These are phyloP conservation scores for Nyctalus aviator DNA, from an alignment of 2,797 vertebrate species.

Conservation along the genomic window DNA sequence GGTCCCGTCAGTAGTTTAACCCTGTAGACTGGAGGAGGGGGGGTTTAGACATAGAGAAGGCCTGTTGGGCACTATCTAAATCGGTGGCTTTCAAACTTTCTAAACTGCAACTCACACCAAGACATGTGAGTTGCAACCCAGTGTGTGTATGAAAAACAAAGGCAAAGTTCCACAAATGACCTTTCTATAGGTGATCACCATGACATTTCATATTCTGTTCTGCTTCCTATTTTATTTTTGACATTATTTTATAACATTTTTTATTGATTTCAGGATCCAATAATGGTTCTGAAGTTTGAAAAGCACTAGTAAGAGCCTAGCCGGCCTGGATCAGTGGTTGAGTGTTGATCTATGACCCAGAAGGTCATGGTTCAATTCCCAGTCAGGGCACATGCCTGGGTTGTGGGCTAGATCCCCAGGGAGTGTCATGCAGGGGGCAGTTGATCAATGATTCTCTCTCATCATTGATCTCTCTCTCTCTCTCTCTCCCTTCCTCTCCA, in stretches of 20 bases:
- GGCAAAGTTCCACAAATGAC: background rate
- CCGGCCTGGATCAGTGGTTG: too few relatives aligned
- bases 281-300: background rate
- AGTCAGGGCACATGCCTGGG: too few relatives aligned
- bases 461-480: too few relatives aligned
- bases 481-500: too few relatives aligned
- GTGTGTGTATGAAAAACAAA: background rate
- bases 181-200: background rate
- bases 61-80: background rate
- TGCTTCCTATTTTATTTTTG: background rate
- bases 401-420: too few relatives aligned
- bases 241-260: slow-evolving; percentile 13
- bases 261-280: background rate
- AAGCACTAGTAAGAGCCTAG: background rate
- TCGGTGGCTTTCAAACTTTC: background rate
- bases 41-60: background rate
- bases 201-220: background rate
- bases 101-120: background rate
- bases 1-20: background rate
- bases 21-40: background rate
- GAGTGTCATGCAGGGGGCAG: too few relatives aligned
- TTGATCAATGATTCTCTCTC: too few relatives aligned
- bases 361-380: too few relatives aligned
- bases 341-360: too few relatives aligned
- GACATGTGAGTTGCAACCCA: background rate